A percentile compares a stretch with the other conserved stretches of the same genome.
phyloP scores from a whole-genome alignment of 23 tunicate genomes.

The Clavelina lepadiformis region DNA sequence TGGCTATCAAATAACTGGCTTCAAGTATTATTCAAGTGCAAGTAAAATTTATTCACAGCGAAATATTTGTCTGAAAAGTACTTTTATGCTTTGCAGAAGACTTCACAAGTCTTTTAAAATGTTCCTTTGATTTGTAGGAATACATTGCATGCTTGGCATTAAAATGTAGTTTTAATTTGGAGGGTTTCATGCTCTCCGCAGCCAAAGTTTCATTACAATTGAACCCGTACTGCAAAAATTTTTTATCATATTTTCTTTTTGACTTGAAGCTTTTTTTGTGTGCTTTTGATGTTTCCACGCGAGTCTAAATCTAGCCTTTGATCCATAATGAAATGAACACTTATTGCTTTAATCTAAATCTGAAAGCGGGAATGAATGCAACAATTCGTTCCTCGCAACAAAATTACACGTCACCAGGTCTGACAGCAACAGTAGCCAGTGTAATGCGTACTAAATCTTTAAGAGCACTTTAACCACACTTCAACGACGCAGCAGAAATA shows the following conservation, averaged over 20 bases:
- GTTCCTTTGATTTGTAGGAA: constrained; percentile 9
- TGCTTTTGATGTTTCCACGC: no score
- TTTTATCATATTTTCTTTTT: constrained; percentile 6
- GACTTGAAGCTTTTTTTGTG: background rate
- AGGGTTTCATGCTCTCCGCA: constrained; percentile 5
- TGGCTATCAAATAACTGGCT: constrained; percentile 14
- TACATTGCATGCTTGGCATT: background rate
- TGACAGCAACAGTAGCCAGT: no score
- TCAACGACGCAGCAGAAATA: no score
- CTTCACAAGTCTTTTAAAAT: constrained; percentile 7
- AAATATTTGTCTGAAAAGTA: background rate
- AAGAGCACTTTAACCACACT: no score
- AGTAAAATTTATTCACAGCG: constrained; percentile 1
- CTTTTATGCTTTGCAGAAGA: constrained; percentile 11
- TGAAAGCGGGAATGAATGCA: no score
- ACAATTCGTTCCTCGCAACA: no score
- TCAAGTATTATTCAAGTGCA: background rate
- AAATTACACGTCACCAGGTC: no score
- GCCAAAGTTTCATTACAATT: constrained; percentile 1
- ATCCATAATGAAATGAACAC: constrained; percentile 2
- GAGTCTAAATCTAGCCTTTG: constrained; percentile 9
- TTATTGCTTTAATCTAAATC: constrained; percentile 7
- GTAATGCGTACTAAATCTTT: no score
- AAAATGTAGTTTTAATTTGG: constrained; percentile 11
- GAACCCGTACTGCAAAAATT: constrained; percentile 1